Evolutionary conservation across 2,113 vertebrate species (phyloP).

Genomic region (Brienomyrus longianalis): DNA sequence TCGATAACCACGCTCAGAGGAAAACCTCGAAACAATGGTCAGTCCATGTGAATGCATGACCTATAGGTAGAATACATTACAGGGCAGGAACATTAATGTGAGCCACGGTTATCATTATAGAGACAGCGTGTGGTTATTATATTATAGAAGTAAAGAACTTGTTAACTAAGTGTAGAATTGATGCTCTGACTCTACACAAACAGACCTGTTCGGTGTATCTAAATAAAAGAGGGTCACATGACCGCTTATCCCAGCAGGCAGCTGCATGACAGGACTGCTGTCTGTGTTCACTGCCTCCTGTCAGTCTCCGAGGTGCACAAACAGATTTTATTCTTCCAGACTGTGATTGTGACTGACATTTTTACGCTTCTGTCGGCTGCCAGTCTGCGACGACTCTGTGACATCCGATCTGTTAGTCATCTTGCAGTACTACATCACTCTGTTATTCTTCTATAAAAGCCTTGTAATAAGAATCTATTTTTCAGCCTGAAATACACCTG

Average conservation of each 20-base stretch:
- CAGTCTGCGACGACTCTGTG: conserved; percentile 74
- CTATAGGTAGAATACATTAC: neutral
- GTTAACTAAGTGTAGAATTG: neutral
- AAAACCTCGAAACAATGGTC: neutral
- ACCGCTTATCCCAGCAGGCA: conserved; percentile 70
- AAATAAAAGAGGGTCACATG: conserved; percentile 64
- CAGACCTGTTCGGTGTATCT: conserved; percentile 62
- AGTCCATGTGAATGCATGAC: neutral
- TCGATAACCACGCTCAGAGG: conserved; percentile 38
- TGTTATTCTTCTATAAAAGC: neutral
- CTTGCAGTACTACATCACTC: conserved; percentile 45
- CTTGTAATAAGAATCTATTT: neutral
- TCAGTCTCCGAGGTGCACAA: conserved; percentile 74
- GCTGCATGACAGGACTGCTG: conserved; percentile 96
- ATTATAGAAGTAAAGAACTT: neutral
- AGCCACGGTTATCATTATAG: neutral
- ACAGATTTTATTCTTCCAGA: conserved; percentile 3
- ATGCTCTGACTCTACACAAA: conserved; percentile 47
- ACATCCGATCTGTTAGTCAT: conserved; percentile 70
- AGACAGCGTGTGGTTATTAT: neutral
- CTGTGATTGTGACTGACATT: conserved; percentile 61
- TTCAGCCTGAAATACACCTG: neutral
- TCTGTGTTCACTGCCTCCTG: conserved; percentile 84
- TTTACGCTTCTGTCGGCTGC: conserved; percentile 97
- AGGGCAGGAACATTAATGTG: neutral